Evolutionary conservation across 2,888 invertebrate genomes (phyloP), one percentile per base, ranked within the genome.

Genomic region (Cephonodes hylas): DNA sequence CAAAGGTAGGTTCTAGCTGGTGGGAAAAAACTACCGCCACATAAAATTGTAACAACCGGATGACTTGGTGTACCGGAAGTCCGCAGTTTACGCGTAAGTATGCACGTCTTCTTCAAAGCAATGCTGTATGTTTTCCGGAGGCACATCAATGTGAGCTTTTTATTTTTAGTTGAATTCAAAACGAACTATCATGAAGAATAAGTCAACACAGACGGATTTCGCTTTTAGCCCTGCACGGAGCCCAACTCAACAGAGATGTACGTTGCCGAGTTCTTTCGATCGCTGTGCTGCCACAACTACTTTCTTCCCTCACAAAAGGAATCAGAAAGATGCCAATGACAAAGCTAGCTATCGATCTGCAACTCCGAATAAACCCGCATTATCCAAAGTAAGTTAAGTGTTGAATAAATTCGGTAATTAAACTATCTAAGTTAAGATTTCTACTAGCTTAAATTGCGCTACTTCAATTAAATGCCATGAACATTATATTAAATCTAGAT

Each of bases 161-260:
- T n/a, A 46, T 6, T 8, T 25, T 7, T 42, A 60, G 42, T 22
- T 53, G 5, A n/a, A 34, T n/a, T n/a, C 46, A 25, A 60, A 56
- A 58, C 57, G n/a, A 34, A 58, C 64, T n/a, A 64, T 59, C 56
- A 66, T 60, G 64, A 67, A 67, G 58, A 64, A 69, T 38, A 72
- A 71, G 46, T 63, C 57, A 2, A 70, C 70, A 13, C 77, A 76
- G 57, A 75, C 70, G 38, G 63, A 66, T 27, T 25, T 20, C 31
- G 61, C 20, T 38, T 42, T 48, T 2, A 18, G 3, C 23, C 23
- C 3, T 15, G n/a, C 34, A 6, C 23, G 25, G 48, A 13, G 38
- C 18, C n/a, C 13, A 1, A 23, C 13, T 23, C 10, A 22, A 13
- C 38, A 20, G 18, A 45, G 8, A 22, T 18, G 38, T 10, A n/a